A percentile compares a stretch with the other conserved stretches of the same genome.
Conservation (phyloP, 2,113 vertebrate species). For the Sinocyclocheilus maitianheensis region DNA sequence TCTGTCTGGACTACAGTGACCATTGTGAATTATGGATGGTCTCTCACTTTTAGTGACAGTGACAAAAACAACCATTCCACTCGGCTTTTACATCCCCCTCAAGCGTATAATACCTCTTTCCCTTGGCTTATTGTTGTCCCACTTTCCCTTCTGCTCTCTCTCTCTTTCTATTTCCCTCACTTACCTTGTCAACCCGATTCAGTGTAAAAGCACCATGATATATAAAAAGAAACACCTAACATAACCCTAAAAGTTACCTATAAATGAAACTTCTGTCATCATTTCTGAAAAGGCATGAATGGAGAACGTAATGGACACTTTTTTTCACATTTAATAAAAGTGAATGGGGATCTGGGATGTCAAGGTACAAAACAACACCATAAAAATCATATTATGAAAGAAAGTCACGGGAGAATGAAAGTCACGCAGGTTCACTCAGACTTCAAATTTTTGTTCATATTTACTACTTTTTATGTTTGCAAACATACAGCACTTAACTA, state of each 20-base stretch:
- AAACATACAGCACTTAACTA: not conserved
- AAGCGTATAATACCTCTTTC: conserved; percentile 14
- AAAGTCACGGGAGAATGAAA: not conserved
- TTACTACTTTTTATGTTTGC: not conserved
- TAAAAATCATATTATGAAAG: not conserved
- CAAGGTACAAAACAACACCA: not conserved
- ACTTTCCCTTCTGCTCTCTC: conserved; percentile 18
- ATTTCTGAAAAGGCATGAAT: not conserved
- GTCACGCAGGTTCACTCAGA: not conserved
- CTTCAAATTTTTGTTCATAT: not conserved
- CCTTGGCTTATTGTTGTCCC: conserved; percentile 8
- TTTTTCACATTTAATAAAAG: not conserved
- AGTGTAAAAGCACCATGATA: not conserved
- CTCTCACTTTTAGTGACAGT: conserved; percentile 40
- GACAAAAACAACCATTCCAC: conserved; percentile 37
- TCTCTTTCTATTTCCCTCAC: not conserved
- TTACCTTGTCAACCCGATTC: conserved; percentile 16
- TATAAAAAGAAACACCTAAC: conserved; percentile 24
- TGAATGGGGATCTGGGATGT: not conserved
- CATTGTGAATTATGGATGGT: conserved; percentile 47
- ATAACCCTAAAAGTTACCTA: conserved; percentile 13
- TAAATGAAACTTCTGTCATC: not conserved
- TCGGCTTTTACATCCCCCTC: conserved; percentile 11
- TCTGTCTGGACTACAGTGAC: conserved; percentile 20
- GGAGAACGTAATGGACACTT: not conserved